phyloP scores from a whole-genome alignment of 1,140 invertebrate species.

The Aethina tumida region DNA sequence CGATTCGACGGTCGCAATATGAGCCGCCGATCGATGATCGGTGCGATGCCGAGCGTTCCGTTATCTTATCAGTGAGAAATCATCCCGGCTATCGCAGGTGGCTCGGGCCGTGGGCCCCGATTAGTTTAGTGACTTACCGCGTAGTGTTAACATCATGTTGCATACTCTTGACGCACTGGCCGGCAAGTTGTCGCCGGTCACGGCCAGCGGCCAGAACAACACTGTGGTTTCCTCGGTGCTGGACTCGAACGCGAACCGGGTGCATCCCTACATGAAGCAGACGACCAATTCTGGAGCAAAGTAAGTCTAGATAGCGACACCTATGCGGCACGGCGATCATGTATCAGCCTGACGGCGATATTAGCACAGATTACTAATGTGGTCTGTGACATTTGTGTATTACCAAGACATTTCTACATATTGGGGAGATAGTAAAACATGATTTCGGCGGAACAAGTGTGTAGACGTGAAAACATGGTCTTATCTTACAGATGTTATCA shows the following conservation, averaged over 20 bases:
- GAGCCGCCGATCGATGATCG: conserved; percentile 9
- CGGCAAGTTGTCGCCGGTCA: conserved; percentile 68
- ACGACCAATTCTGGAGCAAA: conserved; percentile 18
- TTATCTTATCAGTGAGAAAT: conserved; percentile 23
- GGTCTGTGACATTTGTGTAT: no score
- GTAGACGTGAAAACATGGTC: no score
- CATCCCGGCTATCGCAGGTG: not conserved
- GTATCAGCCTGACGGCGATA: no score
- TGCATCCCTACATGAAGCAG: conserved; percentile 47
- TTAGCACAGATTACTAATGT: no score
- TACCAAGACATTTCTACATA: no score
- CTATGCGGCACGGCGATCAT: no score
- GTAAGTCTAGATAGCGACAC: no score
- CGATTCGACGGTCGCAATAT: conserved; percentile 9
- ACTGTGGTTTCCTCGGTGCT: conserved; percentile 33
- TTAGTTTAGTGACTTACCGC: conserved; percentile 26
- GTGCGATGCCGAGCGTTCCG: conserved; percentile 10
- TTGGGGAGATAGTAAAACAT: no score
- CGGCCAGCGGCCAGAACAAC: conserved; percentile 29
- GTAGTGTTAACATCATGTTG: conserved; percentile 45
- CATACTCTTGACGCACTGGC: conserved; percentile 68
- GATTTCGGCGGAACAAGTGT: no score
- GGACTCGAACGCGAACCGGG: conserved; percentile 47
- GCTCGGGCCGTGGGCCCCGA: no score
- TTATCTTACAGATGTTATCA: no score